These are phyloP conservation scores for Delia radicum DNA, from an alignment of 1,140 invertebrate genomes.

Conservation along the genomic window DNA sequence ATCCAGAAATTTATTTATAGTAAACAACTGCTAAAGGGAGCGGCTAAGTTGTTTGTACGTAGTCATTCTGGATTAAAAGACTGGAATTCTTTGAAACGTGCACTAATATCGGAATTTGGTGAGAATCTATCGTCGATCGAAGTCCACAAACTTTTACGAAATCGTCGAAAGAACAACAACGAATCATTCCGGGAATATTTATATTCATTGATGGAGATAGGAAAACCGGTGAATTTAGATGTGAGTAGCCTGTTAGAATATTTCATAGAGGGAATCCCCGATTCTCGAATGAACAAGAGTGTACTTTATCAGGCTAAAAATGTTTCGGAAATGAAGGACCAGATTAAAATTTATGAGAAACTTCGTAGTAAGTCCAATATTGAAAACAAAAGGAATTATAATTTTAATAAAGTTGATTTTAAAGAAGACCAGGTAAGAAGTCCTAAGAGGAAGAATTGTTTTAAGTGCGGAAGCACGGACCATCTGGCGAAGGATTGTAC, in stretches of 20 bases:
- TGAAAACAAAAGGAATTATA: background rate
- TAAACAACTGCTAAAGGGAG: constrained; percentile 10
- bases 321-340: constrained; percentile 3
- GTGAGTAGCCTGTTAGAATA: constrained; percentile 5
- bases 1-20: constrained; percentile 19
- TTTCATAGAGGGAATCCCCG: constrained; percentile 26
- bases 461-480: no score
- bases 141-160: background rate
- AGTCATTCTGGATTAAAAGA: background rate
- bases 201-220: constrained; percentile 10
- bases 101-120: constrained; percentile 7
- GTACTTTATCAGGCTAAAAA: constrained; percentile 12
- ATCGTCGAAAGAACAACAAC: background rate
- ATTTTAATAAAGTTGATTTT: background rate
- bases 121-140: background rate
- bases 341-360: background rate
- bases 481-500: background rate
- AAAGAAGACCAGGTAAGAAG: background rate
- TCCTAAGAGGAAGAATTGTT: no score
- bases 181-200: constrained; percentile 12
- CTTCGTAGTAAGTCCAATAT: background rate
- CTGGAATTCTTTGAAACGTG: background rate
- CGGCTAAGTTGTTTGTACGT: constrained; percentile 12
- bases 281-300: constrained; percentile 15
- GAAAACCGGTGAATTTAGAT: constrained; percentile 7